Conservation (phyloP, 2,888 invertebrate species). For the Eupeodes luniger region DNA sequence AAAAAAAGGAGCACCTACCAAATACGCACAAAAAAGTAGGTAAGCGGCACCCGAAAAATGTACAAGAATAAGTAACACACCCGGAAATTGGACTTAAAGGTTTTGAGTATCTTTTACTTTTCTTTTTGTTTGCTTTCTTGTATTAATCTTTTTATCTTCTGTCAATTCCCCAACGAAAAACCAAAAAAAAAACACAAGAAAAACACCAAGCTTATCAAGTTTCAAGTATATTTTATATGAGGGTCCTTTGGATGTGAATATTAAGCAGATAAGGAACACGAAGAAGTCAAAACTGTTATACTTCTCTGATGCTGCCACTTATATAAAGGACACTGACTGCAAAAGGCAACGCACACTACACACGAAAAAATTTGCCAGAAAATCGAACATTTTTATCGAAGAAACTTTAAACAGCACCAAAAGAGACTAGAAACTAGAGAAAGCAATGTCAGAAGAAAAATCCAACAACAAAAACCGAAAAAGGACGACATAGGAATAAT, state of each 20-base stretch:
- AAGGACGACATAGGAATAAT: conserved; percentile 7
- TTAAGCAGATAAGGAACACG: conserved; percentile 51
- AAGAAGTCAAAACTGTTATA: conserved; percentile 68
- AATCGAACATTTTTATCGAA: conserved; percentile 33
- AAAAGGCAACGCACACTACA: conserved; percentile 28
- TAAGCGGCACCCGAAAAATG: conserved; percentile 41
- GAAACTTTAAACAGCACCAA: conserved; percentile 35
- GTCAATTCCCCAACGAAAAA: conserved; percentile 39
- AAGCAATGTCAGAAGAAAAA: conserved; percentile 23
- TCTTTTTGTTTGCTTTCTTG: conserved; percentile 28
- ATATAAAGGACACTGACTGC: conserved; percentile 15
- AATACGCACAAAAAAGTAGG: conserved; percentile 19
- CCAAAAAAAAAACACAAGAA: background rate
- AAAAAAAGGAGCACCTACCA: conserved; percentile 3
- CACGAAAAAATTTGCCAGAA: conserved; percentile 20
- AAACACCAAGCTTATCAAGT: conserved; percentile 54
- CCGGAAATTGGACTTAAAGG: conserved; percentile 61
- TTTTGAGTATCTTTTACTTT: conserved; percentile 39
- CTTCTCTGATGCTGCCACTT: conserved; percentile 9
- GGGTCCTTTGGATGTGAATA: conserved; percentile 26
- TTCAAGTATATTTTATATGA: conserved; percentile 30
- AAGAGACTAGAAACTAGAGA: conserved; percentile 17
- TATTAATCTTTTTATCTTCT: conserved; percentile 47
- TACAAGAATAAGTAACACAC: conserved; percentile 37
- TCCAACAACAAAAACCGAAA: conserved; percentile 12